A percentile compares a stretch with the other conserved stretches of the same genome.
Conservation (phyloP, 2,888 invertebrate genomes). For the Nomada fabriciana region DNA sequence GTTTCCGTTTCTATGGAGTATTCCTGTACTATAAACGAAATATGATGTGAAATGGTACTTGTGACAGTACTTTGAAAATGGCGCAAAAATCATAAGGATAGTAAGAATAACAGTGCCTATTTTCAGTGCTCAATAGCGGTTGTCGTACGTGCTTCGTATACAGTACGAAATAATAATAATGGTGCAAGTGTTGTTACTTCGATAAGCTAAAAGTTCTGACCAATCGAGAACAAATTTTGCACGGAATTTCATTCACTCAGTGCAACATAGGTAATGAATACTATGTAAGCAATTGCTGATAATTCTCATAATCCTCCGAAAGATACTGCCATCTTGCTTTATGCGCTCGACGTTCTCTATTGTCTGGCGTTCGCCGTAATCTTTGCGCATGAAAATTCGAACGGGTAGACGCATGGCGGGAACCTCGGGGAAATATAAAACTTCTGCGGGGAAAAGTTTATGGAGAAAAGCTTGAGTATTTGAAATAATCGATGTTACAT, state of each 20-base stretch:
- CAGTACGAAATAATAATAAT: slow-evolving; percentile 48
- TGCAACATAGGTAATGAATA: slow-evolving; percentile 39
- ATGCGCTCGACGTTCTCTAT: background rate
- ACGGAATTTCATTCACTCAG: slow-evolving; percentile 12
- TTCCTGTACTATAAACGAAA: background rate
- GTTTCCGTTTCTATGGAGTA: background rate
- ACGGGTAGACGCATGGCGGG: slow-evolving; percentile 45
- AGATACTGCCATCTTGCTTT: slow-evolving; percentile 23
- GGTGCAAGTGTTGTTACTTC: slow-evolving; percentile 54
- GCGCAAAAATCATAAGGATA: slow-evolving; percentile 42
- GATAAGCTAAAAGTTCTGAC: slow-evolving; percentile 29
- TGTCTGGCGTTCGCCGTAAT: slow-evolving; percentile 20
- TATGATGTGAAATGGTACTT: background rate
- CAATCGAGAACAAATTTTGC: background rate
- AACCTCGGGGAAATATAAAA: slow-evolving; percentile 55
- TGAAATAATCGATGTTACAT: slow-evolving; percentile 42
- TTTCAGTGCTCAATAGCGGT: slow-evolving; percentile 39
- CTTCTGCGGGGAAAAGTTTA: background rate
- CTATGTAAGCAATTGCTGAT: background rate
- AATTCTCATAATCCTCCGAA: background rate
- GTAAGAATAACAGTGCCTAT: slow-evolving; percentile 21
- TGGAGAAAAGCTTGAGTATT: slow-evolving; percentile 28
- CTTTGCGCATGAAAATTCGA: slow-evolving; percentile 23
- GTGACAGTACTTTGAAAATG: slow-evolving; percentile 42
- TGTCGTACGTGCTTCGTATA: slow-evolving; percentile 32